A percentile compares a stretch with the other conserved stretches of the same genome.
Evolutionary conservation across 2,113 vertebrate genomes (phyloP).

Genomic region (Pituophis catenifer): DNA sequence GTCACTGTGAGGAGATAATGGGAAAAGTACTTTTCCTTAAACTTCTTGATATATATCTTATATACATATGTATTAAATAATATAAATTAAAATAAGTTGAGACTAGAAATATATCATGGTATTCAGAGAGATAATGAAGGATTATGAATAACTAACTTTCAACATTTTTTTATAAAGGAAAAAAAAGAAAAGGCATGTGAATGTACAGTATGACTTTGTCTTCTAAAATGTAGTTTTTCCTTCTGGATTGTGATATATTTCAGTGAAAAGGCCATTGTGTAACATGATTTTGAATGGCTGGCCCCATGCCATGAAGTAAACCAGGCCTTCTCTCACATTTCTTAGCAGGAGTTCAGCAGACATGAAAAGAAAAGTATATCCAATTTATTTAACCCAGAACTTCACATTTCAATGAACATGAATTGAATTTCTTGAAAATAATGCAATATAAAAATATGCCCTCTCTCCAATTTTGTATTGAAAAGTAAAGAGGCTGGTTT

Average conservation of each 20-base stretch:
- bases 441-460: constrained; percentile 8
- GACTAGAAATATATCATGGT: neutral
- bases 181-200: neutral
- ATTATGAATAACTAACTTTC: neutral
- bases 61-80: neutral
- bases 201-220: neutral
- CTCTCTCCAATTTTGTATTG: constrained; percentile 12
- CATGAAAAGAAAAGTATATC: constrained; percentile 9
- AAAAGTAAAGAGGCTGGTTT: constrained; percentile 22
- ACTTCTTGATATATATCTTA: neutral
- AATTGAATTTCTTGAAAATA: constrained; percentile 1
- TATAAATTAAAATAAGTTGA: neutral
- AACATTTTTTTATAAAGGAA: neutral
- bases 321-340: neutral
- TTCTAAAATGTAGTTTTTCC: constrained; percentile 9
- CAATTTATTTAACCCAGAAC: neutral
- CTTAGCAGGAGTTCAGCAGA: constrained; percentile 27
- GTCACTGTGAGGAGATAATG: neutral
- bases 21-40: neutral
- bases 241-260: neutral
- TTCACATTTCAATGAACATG: constrained; percentile 6
- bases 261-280: constrained; percentile 3
- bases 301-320: neutral
- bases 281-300: neutral
- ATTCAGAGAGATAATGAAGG: neutral